Evolutionary conservation across 2,888 invertebrate genomes (phyloP).

Genomic region (Ichneumoninae sp.): DNA sequence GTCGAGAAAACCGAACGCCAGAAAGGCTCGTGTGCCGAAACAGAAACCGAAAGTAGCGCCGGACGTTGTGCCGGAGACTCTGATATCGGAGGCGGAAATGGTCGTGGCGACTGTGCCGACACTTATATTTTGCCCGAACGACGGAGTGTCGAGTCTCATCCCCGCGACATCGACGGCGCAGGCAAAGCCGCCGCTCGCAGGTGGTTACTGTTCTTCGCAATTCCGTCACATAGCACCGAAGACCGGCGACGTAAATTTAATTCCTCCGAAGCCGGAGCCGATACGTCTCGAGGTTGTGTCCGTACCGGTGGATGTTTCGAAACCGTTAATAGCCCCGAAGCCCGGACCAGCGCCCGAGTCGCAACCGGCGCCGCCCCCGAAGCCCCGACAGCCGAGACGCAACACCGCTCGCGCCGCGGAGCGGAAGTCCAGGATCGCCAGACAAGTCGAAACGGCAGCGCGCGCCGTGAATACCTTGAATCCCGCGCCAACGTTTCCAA

Average conservation of each 20-base stretch:
- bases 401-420: not conserved
- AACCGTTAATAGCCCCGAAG: constrained; percentile 27
- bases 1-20: constrained; percentile 38
- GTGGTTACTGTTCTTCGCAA: constrained; percentile 67
- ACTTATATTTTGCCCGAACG: constrained; percentile 77
- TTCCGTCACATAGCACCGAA: constrained; percentile 80
- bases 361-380: not conserved
- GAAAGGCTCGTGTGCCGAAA: constrained; percentile 44
- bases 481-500: constrained; percentile 6
- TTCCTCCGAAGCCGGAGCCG: constrained; percentile 39
- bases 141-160: constrained; percentile 69
- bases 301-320: constrained; percentile 66
- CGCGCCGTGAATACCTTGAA: not conserved
- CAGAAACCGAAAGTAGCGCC: constrained; percentile 19
- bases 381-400: constrained; percentile 1
- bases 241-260: constrained; percentile 8
- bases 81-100: constrained; percentile 70
- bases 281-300: constrained; percentile 71
- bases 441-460: constrained; percentile 6
- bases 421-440: not conserved
- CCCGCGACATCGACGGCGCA: not conserved
- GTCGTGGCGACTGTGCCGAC: constrained; percentile 74
- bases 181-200: not conserved
- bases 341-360: not conserved
- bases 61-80: constrained; percentile 1